Conservation (phyloP, 2,797 vertebrate species). For the Limnodromus scolopaceus region DNA sequence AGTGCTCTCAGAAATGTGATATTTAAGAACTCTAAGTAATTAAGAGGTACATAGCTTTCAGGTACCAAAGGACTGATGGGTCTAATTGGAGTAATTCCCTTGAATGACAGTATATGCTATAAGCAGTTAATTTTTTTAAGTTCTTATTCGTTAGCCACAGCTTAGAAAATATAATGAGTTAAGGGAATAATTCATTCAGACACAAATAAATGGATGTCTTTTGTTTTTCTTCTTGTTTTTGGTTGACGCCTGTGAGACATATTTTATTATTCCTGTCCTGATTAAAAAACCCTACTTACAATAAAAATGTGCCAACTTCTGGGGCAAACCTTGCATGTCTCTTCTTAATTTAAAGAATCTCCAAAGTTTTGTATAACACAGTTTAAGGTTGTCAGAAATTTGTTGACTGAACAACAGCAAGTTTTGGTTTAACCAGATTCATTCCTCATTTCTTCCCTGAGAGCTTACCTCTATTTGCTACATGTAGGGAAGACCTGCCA, state of each 20-base stretch:
- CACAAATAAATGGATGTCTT: neutral
- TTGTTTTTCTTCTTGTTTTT: neutral
- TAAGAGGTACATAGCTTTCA: neutral
- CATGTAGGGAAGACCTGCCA: neutral
- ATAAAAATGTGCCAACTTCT: neutral
- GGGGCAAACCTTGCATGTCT: neutral
- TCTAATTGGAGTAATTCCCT: neutral
- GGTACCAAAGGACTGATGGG: neutral
- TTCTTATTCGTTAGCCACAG: neutral
- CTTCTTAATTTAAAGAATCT: neutral
- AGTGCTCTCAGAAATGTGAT: neutral
- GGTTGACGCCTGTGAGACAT: neutral
- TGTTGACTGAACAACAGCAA: neutral
- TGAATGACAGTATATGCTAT: neutral
- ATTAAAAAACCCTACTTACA: neutral
- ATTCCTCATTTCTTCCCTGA: neutral
- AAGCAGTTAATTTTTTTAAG: conserved; percentile 28
- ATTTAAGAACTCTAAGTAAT: neutral
- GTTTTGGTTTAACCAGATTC: neutral
- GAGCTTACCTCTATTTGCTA: neutral
- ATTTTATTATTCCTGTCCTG: neutral
- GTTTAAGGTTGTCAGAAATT: neutral
- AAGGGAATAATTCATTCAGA: neutral
- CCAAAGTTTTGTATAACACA: neutral
- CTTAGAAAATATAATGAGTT: neutral